Conservation (phyloP, 2,113 vertebrate genomes). For the Stigmatopora nigra region DNA sequence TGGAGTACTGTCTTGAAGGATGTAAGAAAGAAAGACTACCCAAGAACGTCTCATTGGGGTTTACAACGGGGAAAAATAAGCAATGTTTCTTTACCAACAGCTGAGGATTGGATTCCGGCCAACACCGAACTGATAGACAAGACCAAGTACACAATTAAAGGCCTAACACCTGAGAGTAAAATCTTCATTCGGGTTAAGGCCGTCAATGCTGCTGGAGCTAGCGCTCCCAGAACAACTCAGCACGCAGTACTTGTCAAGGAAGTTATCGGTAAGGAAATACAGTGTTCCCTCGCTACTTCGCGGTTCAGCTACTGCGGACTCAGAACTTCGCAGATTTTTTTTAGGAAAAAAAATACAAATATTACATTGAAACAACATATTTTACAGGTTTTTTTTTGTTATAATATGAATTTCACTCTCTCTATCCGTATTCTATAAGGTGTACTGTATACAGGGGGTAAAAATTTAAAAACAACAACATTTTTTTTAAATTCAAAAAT, state of each 20-base stretch:
- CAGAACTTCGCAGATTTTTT: too few relatives aligned
- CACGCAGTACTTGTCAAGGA: slow-evolving; percentile 90
- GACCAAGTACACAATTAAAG: slow-evolving; percentile 84
- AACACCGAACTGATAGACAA: slow-evolving; percentile 87
- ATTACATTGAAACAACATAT: too few relatives aligned
- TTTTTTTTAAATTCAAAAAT: too few relatives aligned
- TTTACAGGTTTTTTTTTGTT: too few relatives aligned
- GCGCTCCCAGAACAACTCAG: slow-evolving; percentile 77
- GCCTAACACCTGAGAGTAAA: slow-evolving; percentile 75
- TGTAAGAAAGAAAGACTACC: slow-evolving; percentile 72
- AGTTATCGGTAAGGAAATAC: slow-evolving; percentile 81
- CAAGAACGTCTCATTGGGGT: not conserved
- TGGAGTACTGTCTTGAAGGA: slow-evolving; percentile 97
- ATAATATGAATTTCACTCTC: too few relatives aligned
- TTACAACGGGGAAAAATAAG: not conserved
- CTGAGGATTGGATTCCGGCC: slow-evolving; percentile 79
- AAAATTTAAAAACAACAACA: too few relatives aligned
- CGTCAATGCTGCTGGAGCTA: slow-evolving; percentile 85
- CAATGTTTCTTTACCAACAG: slow-evolving; percentile 52
- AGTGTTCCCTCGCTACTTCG: too few relatives aligned
- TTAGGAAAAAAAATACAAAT: too few relatives aligned
- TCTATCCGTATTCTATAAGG: too few relatives aligned
- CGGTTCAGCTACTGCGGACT: too few relatives aligned
- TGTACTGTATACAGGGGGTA: too few relatives aligned
- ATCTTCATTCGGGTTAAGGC: slow-evolving; percentile 90